phyloP scores from a whole-genome alignment of 2,888 invertebrate genomes.

The Crepidodera aurea region DNA sequence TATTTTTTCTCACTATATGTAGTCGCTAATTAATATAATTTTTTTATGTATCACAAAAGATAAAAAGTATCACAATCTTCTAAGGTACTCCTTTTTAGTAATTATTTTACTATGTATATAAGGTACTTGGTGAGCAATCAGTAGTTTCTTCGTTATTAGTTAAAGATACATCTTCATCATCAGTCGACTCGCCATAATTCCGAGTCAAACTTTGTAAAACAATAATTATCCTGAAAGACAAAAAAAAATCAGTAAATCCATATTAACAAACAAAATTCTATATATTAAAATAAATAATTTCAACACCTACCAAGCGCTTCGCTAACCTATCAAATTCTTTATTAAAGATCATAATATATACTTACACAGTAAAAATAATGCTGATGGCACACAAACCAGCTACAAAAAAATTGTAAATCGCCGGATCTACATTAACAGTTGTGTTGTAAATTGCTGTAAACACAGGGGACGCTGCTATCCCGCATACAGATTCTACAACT shows the following conservation, averaged over 20 bases:
- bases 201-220: slow-evolving; percentile 3
- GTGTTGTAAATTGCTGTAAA: slow-evolving; percentile 71
- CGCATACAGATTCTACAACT: slow-evolving; percentile 70
- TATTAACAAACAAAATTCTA: too few relatives aligned
- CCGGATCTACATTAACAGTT: slow-evolving; percentile 67
- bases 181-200: slow-evolving; percentile 7
- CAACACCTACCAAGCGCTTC: too few relatives aligned
- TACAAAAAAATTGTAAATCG: slow-evolving; percentile 68
- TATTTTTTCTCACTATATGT: too few relatives aligned
- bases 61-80: too few relatives aligned
- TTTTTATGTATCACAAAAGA: too few relatives aligned
- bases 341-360: too few relatives aligned
- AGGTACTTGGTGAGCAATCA: neutral
- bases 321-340: too few relatives aligned
- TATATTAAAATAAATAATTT: too few relatives aligned
- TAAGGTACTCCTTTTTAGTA: too few relatives aligned
- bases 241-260: neutral
- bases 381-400: slow-evolving; percentile 61
- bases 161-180: slow-evolving; percentile 12
- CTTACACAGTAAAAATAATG: slow-evolving; percentile 59
- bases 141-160: neutral
- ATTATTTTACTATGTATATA: too few relatives aligned
- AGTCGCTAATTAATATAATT: too few relatives aligned
- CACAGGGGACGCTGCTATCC: slow-evolving; percentile 68
- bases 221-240: slow-evolving; percentile 24